Evolutionary conservation across 2,888 invertebrate genomes (phyloP).

Genomic region (Drosophila ezoana): DNA sequence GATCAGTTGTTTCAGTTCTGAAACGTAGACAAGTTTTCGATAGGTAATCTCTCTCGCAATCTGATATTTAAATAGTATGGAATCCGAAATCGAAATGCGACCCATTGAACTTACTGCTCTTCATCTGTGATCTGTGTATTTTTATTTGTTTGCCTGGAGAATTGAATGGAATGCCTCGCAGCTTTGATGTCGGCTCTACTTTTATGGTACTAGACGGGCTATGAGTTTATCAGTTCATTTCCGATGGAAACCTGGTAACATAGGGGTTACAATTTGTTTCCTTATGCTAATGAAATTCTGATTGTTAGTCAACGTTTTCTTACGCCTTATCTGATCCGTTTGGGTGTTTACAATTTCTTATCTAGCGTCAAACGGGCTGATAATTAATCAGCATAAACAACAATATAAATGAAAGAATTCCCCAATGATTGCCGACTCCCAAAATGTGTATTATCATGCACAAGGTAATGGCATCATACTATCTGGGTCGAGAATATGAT

Average conservation of each 20-base stretch:
- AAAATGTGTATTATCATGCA: constrained; percentile 2
- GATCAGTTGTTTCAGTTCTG: constrained; percentile 9
- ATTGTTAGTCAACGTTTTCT: constrained; percentile 18
- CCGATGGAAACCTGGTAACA: constrained; percentile 17
- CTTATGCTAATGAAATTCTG: constrained; percentile 64
- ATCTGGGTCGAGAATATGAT: constrained; percentile 11
- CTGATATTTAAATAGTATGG: not conserved
- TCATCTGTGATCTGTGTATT: constrained; percentile 22
- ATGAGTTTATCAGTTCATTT: constrained; percentile 45
- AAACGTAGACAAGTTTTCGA: not conserved
- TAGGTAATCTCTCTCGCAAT: too few species aligned
- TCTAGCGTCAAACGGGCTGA: constrained; percentile 15
- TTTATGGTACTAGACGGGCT: constrained; percentile 18
- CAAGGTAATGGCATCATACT: not conserved
- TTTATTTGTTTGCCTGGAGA: constrained; percentile 12
- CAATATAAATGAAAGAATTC: constrained; percentile 13
- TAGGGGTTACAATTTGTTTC: constrained; percentile 25
- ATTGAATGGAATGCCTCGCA: constrained; percentile 7
- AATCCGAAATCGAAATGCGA: not conserved
- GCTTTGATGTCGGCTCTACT: constrained; percentile 14
- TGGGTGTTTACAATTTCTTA: constrained; percentile 9
- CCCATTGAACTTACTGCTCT: constrained; percentile 20
- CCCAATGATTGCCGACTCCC: constrained; percentile 17
- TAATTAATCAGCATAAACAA: constrained; percentile 29
- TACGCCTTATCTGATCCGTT: constrained; percentile 38